Evolutionary conservation across 2,888 invertebrate species (phyloP).

Genomic region (Chaitophorus viminalis): DNA sequence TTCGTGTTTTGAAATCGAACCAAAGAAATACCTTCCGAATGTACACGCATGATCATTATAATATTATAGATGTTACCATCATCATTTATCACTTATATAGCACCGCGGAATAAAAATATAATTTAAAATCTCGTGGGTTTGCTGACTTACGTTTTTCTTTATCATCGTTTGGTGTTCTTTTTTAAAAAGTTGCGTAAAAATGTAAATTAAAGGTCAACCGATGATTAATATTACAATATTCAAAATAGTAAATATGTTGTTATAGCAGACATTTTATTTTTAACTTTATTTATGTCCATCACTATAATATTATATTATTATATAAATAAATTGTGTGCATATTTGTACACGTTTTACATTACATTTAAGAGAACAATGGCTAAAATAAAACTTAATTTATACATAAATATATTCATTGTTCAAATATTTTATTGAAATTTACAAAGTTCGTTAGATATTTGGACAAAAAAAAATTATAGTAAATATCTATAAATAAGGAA

Average conservation of each 20-base stretch:
- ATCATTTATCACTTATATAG: neutral
- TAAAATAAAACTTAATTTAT: conserved; percentile 26
- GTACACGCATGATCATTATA: too few relatives aligned
- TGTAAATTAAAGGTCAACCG: neutral
- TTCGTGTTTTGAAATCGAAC: too few relatives aligned
- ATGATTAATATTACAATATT: neutral
- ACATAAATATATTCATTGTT: conserved; percentile 44
- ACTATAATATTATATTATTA: too few relatives aligned
- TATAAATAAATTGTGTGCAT: neutral
- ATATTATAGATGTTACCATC: neutral
- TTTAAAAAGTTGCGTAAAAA: neutral
- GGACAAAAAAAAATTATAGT: too few relatives aligned
- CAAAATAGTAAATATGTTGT: neutral
- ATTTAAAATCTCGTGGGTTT: neutral
- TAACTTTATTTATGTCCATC: neutral
- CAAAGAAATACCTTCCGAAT: too few relatives aligned
- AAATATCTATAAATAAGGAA: too few relatives aligned
- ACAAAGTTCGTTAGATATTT: neutral
- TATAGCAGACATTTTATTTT: neutral
- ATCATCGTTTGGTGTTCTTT: neutral
- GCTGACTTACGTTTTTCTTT: neutral
- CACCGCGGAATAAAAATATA: neutral
- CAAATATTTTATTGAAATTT: neutral
- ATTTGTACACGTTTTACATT: neutral
- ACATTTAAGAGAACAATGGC: conserved; percentile 44